Conservation (phyloP, 2,888 invertebrate species). For the Spisula subtruncata region DNA sequence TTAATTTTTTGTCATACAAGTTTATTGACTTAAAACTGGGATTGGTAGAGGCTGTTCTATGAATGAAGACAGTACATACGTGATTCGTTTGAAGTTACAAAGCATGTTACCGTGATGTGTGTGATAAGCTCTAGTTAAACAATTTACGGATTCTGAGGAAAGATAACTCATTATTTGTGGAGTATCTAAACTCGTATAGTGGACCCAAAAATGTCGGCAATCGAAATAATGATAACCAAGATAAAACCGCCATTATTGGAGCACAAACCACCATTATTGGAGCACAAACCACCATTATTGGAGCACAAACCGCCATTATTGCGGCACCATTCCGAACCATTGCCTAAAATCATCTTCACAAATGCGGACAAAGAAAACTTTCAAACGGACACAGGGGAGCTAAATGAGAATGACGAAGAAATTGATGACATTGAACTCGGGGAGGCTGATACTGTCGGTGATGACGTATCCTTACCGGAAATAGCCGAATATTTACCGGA, state of each 20-base stretch:
- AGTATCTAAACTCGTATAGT: no score
- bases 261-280: no score
- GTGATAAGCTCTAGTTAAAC: neutral
- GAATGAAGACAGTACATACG: no score
- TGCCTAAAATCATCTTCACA: slow-evolving; percentile 53
- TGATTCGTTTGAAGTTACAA: no score
- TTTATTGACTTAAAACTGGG: no score
- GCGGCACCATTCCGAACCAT: slow-evolving; percentile 47
- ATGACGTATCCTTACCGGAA: slow-evolving; percentile 26
- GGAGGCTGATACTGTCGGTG: neutral
- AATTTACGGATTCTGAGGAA: neutral
- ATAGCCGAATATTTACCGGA: slow-evolving; percentile 51
- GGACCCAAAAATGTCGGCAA: slow-evolving; percentile 24
- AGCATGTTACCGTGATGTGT: neutral
- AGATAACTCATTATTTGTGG: no score
- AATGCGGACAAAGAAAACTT: slow-evolving; percentile 2
- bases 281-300: no score
- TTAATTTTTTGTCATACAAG: no score
- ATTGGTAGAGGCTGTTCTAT: no score
- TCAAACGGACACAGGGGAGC: neutral
- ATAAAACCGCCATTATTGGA: slow-evolving; percentile 31
- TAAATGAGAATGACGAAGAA: neutral
- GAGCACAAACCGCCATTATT: slow-evolving; percentile 30
- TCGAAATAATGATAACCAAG: slow-evolving; percentile 28
- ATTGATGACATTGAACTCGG: neutral